Base-by-base conservation (phyloP, 2,888 invertebrate species). In the Mesoligia furuncula region DNA sequence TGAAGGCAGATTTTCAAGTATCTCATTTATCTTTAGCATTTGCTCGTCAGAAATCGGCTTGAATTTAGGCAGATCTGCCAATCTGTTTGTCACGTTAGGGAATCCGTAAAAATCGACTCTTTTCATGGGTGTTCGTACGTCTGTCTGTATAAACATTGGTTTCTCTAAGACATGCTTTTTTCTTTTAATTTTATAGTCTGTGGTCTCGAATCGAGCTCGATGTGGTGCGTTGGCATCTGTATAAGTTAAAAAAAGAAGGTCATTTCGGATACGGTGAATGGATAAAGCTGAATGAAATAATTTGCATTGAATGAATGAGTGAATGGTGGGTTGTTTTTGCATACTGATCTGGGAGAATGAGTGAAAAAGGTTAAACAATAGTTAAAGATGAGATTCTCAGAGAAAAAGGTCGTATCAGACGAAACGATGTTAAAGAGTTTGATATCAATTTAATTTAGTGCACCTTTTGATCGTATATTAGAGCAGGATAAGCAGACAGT, bases 191-290 rank as follows among this genome's bases (percentile, higher is more conserved):
- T 85, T 89, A 87, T 85, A 86, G 75, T 90, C 91, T 88, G 83
- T 91, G 88, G 72, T 72, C 42, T 89, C 90, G 89, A 89, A 89
- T 86, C 78, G 95, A 96, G 96, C 96, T 94, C 95, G 96, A 93
- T 94, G 95, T 95, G 92, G 94, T 87, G 93, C 95, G 94, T 92
- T 95, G 95, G 94, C 96, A 96, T 96, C 96, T 96, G 96, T 95
- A 90, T 64, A 81, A 85, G 80, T 83, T 90, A 90, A 89, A 93
- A 57, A 93, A 93, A 90, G 54, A 91, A 90, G 79, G 79, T 88
- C 88, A 90, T 87, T 86, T 86, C 83, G 86, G 84, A 90, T 82
- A 82, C 79, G 84, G 85, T 88, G 87, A 88, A 87, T 85, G 80
- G 45, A 61, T 79, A 39, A 71, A 69, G 59, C 45, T 85, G 83